Evolutionary conservation across 1,140 invertebrate species (phyloP), one percentile per base, ranked within the genome.

Genomic region (Wasmannia auropunctata): DNA sequence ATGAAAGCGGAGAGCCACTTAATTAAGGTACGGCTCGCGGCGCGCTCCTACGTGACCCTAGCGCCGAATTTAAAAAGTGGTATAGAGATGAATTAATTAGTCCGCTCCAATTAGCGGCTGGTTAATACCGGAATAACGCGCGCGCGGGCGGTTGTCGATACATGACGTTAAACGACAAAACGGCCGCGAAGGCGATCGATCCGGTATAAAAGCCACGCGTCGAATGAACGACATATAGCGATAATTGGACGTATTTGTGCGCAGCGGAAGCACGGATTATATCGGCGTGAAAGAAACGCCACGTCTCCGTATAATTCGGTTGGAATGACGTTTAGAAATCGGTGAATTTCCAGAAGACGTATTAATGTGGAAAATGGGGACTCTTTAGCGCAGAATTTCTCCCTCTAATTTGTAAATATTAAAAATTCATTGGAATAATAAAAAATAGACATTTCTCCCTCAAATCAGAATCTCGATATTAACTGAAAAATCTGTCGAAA

Each of bases 191-290:
- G 79, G 37, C 67, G 79, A 83, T 83, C 51, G 79, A 72, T 81
- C 40, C 8, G 19, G 25, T n/a, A 83, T 83, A 74, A 83, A 83
- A 58, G 79, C 79, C n/a, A n/a, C n/a, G 8, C 37, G 51, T 16
- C 49, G 67, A 72, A 22, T 43, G 49, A 81, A 56, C 49, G 79
- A 14, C 28, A 58, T 54, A 70, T 83, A 67, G 37, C 51, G 79
- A 74, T 83, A 83, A 83, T 83, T 83, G 79, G 79, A 74, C 28
- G 67, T 83, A 72, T 83, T 83, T 83, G 58, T 83, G 54, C n/a
- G n/a, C 67, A 22, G 10, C 6, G 10, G 3, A 37, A 5, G 10
- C 37, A n/a, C 37, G n/a, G n/a, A 74, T 22, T 83, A 83, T 72
- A 31, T 70, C 49, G 49, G n/a, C 25, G 14, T 40, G 49, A 72